Evolutionary conservation across 2,113 vertebrate species (phyloP).

Genomic region (Mastomys natalensis): DNA sequence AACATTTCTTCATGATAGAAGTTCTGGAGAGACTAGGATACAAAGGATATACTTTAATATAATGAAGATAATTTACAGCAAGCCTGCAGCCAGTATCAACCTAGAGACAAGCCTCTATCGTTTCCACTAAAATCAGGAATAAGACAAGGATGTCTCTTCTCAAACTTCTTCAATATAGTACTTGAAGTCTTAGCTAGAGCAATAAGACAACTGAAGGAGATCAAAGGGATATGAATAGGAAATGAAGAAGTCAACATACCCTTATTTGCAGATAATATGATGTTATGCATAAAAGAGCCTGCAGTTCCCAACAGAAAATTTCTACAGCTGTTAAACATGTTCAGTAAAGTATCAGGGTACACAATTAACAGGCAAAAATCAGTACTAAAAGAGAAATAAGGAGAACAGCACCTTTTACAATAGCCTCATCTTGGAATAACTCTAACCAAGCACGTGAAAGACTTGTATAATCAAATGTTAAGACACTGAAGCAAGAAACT

Average conservation of each 20-base stretch:
- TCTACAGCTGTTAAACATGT: neutral
- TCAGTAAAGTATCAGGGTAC: neutral
- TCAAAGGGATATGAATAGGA: neutral
- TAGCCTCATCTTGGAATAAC: neutral
- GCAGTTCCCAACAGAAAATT: neutral
- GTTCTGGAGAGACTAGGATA: neutral
- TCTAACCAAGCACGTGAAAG: neutral
- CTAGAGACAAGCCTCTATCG: neutral
- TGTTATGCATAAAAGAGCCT: neutral
- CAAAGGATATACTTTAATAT: neutral
- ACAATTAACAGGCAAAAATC: neutral
- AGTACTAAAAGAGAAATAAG: neutral
- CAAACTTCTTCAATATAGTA: neutral
- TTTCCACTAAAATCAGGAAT: neutral
- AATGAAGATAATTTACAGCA: neutral
- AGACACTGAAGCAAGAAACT: neutral
- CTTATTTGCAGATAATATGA: neutral
- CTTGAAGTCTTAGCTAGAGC: neutral
- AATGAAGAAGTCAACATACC: neutral
- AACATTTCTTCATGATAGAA: neutral
- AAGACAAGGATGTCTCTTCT: neutral
- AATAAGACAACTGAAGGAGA: neutral
- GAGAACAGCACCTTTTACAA: neutral
- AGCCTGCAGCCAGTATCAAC: neutral
- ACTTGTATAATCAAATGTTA: neutral